Evolutionary conservation across 2,113 vertebrate species (phyloP).

Genomic region (Scophthalmus maximus): DNA sequence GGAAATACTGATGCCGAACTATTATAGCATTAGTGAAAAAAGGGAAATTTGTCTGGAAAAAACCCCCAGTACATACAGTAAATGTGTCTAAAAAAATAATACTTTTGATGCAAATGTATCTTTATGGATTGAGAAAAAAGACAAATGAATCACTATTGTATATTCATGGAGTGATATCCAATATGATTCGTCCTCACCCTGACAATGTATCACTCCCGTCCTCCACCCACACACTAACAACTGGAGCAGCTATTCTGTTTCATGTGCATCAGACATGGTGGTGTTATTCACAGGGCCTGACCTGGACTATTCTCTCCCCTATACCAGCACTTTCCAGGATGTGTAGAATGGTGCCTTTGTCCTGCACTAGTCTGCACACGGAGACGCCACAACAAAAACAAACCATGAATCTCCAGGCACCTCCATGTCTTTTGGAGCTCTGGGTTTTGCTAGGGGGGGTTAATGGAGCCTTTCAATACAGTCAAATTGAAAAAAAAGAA

Average conservation of each 20-base stretch:
- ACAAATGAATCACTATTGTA: slow-evolving; percentile 1
- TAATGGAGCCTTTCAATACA: slow-evolving; percentile 74
- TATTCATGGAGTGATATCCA: slow-evolving; percentile 36
- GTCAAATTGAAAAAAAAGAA: slow-evolving; percentile 53
- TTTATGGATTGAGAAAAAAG: slow-evolving; percentile 15
- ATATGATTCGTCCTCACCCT: slow-evolving; percentile 43
- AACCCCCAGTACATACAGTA: too few relatives aligned
- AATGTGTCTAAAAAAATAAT: too few relatives aligned
- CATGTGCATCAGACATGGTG: slow-evolving; percentile 70
- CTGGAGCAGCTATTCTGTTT: slow-evolving; percentile 65
- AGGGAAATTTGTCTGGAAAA: background rate
- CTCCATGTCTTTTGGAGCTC: slow-evolving; percentile 51
- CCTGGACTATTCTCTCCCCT: slow-evolving; percentile 55
- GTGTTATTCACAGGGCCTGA: slow-evolving; percentile 61
- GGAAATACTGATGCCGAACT: slow-evolving; percentile 1
- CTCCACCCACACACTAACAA: slow-evolving; percentile 61
- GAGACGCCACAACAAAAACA: slow-evolving; percentile 63
- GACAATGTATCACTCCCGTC: slow-evolving; percentile 32
- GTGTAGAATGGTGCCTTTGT: slow-evolving; percentile 54
- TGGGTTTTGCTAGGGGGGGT: slow-evolving; percentile 33
- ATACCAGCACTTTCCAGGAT: slow-evolving; percentile 47
- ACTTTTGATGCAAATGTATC: background rate
- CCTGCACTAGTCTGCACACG: slow-evolving; percentile 69
- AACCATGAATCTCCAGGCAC: slow-evolving; percentile 63
- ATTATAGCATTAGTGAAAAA: background rate